These are phyloP conservation scores for Nemurella pictetii DNA, from an alignment of 2,888 invertebrate species.

Conservation along the genomic window DNA sequence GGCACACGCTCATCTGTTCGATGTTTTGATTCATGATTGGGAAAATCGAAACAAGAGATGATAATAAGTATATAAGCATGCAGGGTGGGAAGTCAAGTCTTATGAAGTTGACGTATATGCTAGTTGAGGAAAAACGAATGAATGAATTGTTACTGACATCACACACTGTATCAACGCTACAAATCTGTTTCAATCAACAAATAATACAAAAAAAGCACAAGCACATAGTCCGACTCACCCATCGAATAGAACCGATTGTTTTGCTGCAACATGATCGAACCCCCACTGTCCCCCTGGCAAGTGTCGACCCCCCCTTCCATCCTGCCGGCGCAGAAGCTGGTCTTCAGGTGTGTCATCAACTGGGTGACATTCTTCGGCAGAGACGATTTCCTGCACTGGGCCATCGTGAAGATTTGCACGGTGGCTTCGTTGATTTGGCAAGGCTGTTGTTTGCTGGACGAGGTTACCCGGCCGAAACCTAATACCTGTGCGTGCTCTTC, in stretches of 20 bases:
- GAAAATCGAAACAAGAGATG: too few relatives aligned
- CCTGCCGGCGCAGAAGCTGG: conserved; percentile 82
- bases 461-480: conserved; percentile 15
- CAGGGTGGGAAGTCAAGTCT: too few relatives aligned
- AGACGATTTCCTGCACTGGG: conserved; percentile 36
- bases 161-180: too few relatives aligned
- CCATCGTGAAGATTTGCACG: conserved; percentile 22
- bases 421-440: conserved; percentile 28
- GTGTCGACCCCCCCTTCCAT: conserved; percentile 68
- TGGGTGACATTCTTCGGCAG: conserved; percentile 49
- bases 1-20: too few relatives aligned
- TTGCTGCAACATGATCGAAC: neutral
- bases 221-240: too few relatives aligned
- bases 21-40: too few relatives aligned
- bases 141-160: too few relatives aligned
- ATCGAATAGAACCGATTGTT: neutral
- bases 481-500: neutral
- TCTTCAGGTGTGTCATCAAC: conserved; percentile 65
- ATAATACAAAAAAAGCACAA: too few relatives aligned
- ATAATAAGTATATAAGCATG: too few relatives aligned
- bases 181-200: too few relatives aligned
- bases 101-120: too few relatives aligned
- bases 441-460: neutral
- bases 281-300: conserved; percentile 57
- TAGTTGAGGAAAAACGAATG: too few relatives aligned